Conservation (phyloP, 2,113 vertebrate genomes). For the Coreoperca whiteheadi region DNA sequence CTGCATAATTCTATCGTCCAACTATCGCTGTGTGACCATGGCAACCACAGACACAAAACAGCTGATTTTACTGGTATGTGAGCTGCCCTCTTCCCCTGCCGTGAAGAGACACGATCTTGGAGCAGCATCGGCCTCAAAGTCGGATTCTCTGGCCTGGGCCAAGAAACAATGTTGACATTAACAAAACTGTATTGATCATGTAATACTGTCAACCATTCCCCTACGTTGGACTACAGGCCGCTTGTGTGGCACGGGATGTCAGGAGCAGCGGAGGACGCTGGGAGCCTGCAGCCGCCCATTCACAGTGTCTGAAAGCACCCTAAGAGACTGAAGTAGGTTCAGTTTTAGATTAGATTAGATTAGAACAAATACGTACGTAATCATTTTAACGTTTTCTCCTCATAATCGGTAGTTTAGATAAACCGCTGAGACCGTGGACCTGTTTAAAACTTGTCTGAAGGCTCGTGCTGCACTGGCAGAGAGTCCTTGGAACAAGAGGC, state of each 20-base stretch:
- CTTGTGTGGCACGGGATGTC: not conserved
- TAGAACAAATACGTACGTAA: slow-evolving; percentile 12
- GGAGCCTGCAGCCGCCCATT: not conserved
- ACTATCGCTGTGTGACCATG: too few species aligned
- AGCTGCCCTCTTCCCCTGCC: too few species aligned
- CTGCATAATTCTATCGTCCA: too few species aligned
- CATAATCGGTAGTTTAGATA: slow-evolving; percentile 21
- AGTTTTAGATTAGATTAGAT: slow-evolving; percentile 1
- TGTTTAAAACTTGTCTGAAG: not conserved
- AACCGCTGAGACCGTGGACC: not conserved
- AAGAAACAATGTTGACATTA: too few species aligned
- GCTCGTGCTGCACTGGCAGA: not conserved
- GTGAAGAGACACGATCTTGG: too few species aligned
- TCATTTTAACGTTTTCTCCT: not conserved
- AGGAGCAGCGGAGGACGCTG: not conserved
- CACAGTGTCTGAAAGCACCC: not conserved
- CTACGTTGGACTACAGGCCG: too few species aligned
- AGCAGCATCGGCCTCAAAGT: too few species aligned
- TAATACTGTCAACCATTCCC: too few species aligned
- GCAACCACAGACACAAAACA: too few species aligned
- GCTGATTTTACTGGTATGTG: too few species aligned
- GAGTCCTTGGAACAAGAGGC: not conserved
- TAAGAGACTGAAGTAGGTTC: not conserved
- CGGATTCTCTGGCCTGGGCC: too few species aligned
- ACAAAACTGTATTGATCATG: too few species aligned